Evolutionary conservation across 2,113 vertebrate species (phyloP), one percentile per base, ranked within the genome.

Genomic region (Atractosteus spatula): DNA sequence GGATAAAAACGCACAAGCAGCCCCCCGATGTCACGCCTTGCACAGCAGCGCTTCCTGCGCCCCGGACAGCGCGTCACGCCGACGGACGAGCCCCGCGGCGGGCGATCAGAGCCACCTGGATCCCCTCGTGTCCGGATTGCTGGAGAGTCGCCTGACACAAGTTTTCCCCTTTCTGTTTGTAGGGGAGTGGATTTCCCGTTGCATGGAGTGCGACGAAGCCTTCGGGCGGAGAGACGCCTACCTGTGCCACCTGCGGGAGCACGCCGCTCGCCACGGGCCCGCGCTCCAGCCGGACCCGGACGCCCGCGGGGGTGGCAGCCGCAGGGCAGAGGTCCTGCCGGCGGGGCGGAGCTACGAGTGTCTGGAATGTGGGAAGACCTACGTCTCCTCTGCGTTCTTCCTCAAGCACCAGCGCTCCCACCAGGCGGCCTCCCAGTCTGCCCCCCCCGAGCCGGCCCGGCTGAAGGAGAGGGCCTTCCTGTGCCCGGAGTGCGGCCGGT

Each of bases 331-430:
- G 66, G 47, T 71, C 71, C 11, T n/a, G 74, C 47, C 6, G 14
- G 55, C 42, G 2, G 77, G 17, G 14, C 80, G 74, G 2, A 51
- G 71, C 12, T 91, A 84, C 62, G 78, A 88, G 77, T 93, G 91
- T 78, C 61, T 73, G 62, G 89, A 90, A 42, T 93, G 91, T 75
- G 89, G 90, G 14, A 92, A 91, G 75, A 83, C 79, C 7, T 93
- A 87, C 45, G 55, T 63, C 5, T 73, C 81, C 41, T 14, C 87
- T 1, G 91, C 89, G 66, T 83, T 89, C 74, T 88, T 87, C 70
- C 87, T 93, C 55, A 93, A 91, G 77, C 91, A 93, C 79, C 80
- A 87, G 74, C 89, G 90, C 12, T 84, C 85, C 41, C 91, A 92
- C 84, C 83, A 77, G 65, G 81, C 82, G 72, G 85, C 91, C 55